A percentile compares a stretch with the other conserved stretches of the same genome.
Evolutionary conservation across 2,888 invertebrate genomes (phyloP).

Genomic region (Lordiphosa fenestrarum): DNA sequence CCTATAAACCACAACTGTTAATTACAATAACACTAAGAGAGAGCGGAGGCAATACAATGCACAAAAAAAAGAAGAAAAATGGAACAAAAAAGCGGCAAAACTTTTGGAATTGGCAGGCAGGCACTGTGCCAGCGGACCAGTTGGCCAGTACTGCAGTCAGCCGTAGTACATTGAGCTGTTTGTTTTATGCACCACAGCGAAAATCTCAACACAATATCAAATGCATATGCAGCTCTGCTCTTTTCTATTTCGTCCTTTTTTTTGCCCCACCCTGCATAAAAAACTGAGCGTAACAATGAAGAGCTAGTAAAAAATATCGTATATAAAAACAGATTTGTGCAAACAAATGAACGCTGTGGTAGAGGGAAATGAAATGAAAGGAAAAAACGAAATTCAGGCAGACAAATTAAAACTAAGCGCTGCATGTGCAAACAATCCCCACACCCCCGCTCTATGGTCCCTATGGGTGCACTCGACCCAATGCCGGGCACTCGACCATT

Average conservation of each 20-base stretch:
- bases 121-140: too few relatives aligned
- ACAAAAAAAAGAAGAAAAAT: neutral
- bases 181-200: conserved; percentile 28
- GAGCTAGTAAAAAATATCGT: conserved; percentile 13
- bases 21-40: conserved; percentile 53
- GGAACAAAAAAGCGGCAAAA: neutral
- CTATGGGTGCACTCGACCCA: conserved; percentile 52
- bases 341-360: conserved; percentile 33
- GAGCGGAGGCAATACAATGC: conserved; percentile 1
- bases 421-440: conserved; percentile 57
- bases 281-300: conserved; percentile 16
- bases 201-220: conserved; percentile 60
- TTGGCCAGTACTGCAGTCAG: neutral
- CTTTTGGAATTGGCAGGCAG: conserved; percentile 1
- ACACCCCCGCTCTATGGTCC: conserved; percentile 4
- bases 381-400: conserved; percentile 46
- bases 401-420: conserved; percentile 73
- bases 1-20: conserved; percentile 40
- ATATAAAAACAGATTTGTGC: conserved; percentile 49
- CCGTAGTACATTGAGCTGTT: conserved; percentile 5
- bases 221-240: conserved; percentile 3
- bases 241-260: neutral
- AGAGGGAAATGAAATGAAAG: conserved; percentile 2
- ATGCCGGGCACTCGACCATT: conserved; percentile 67
- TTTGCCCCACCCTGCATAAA: neutral